Evolutionary conservation across 2,888 invertebrate species (phyloP), one percentile per base, ranked within the genome.

Genomic region (Eutolmus rufibarbis): DNA sequence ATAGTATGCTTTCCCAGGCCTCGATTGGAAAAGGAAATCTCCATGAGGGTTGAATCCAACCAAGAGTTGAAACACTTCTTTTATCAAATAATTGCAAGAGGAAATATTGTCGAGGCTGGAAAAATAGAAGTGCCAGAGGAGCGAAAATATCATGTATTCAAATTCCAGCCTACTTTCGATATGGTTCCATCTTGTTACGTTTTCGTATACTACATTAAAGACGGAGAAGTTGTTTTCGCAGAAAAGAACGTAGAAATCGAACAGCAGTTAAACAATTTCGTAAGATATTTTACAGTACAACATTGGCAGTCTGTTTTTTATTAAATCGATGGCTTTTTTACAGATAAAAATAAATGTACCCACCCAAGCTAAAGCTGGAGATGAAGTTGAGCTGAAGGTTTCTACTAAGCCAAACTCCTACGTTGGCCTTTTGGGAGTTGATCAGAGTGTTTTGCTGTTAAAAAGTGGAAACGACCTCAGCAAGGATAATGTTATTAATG

Each of bases 341-440:
- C 76, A 96, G 96, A 94, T 97, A 77, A 94, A 96, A 34, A 94
- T 97, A 8, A 94, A 95, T 89, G 93, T 96, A 0, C 94, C 94
- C 4, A 92, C 93, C 3, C 94, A 95, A 91, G 95, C 95, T 0
- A 95, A 95, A 87, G 98, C 98, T 0, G 96, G 96, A 86, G 94
- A 95, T 40, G 94, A 95, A 88, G 95, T 98, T 0, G 96, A 97
- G 89, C 93, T 99, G 9, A 94, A 95, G 4, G 95, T 98, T 16
- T 94, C 94, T 31, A 96, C 98, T 0, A 97, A 96, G 91, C 96
- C 97, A 0, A 96, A 97, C 90, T 97, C 98, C 0, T 96, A 96
- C 90, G 96, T 98, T 23, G 98, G 97, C 5, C 93, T 99, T 9
- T 93, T 98, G 89, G 98, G 97, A 0, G 96, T 97, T 9, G 98